Evolutionary conservation across 2,888 invertebrate genomes (phyloP).

Genomic region (Uloborus plumipes): DNA sequence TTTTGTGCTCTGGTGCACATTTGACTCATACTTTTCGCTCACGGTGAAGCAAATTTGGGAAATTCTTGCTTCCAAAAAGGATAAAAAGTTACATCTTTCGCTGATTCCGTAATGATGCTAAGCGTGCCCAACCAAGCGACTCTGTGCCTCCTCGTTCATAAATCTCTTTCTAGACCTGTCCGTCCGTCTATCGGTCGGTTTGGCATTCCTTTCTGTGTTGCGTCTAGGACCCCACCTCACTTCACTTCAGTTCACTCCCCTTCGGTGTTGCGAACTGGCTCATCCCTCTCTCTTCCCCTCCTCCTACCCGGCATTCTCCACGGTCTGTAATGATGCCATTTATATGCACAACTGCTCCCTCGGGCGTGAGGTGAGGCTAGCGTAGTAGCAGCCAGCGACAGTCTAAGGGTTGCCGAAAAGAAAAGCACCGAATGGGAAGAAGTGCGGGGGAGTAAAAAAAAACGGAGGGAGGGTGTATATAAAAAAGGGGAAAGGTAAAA

Average conservation of each 20-base stretch:
- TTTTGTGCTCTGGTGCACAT: too few relatives aligned
- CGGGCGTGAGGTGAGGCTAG: slow-evolving; percentile 46
- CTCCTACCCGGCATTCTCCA: slow-evolving; percentile 24
- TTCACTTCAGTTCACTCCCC: not conserved
- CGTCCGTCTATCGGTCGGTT: slow-evolving; percentile 49
- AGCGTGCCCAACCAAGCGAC: slow-evolving; percentile 40
- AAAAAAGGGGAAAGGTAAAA: slow-evolving; percentile 13
- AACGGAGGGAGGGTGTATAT: slow-evolving; percentile 8
- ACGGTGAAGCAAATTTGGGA: not conserved
- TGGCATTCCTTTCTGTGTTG: slow-evolving; percentile 27
- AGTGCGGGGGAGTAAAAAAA: slow-evolving; percentile 9
- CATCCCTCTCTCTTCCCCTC: not conserved
- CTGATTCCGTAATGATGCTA: slow-evolving; percentile 26
- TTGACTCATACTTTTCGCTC: not conserved
- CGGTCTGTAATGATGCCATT: slow-evolving; percentile 62
- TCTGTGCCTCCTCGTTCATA: slow-evolving; percentile 39
- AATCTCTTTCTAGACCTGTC: slow-evolving; percentile 54
- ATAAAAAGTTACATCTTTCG: slow-evolving; percentile 17
- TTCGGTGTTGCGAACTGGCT: slow-evolving; percentile 14
- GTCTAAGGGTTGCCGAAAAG: slow-evolving; percentile 51
- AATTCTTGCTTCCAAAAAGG: slow-evolving; percentile 6
- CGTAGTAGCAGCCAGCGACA: slow-evolving; percentile 14
- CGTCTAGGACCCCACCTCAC: not conserved
- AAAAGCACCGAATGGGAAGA: slow-evolving; percentile 19
- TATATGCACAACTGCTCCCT: slow-evolving; percentile 63